phyloP scores from a whole-genome alignment of 2,888 invertebrate species.

The Tenthredo mesomela region DNA sequence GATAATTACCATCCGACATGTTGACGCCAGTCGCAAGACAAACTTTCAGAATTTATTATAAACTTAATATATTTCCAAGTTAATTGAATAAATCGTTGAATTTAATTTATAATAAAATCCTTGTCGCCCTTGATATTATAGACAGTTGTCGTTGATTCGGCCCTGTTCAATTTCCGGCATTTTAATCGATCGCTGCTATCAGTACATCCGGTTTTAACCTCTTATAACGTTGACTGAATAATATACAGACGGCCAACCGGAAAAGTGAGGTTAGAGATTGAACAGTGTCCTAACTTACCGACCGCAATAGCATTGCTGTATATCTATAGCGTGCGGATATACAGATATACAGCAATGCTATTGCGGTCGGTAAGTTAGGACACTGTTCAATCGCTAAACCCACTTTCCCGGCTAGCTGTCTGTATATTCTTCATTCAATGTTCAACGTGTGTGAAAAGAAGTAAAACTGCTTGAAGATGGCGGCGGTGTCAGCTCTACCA shows the following conservation, averaged over 20 bases:
- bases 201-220: constrained; percentile 3
- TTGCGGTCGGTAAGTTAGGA: no score
- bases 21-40: not conserved
- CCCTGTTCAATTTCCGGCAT: constrained; percentile 17
- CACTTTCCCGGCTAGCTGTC: no score
- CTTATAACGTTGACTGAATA: no score
- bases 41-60: not conserved
- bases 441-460: not conserved
- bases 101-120: not conserved
- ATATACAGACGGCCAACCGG: no score
- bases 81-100: not conserved
- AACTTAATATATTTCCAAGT: not conserved
- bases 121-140: not conserved
- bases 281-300: no score
- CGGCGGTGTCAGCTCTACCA: constrained; percentile 70
- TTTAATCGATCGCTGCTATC: not conserved
- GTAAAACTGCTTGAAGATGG: constrained; percentile 65
- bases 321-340: no score
- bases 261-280: no score
- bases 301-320: no score
- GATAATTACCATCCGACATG: constrained; percentile 42
- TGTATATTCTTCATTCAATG: not conserved
- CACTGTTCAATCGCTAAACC: no score
- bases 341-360: no score
- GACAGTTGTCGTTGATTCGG: not conserved